A percentile compares a stretch with the other conserved stretches of the same genome.
Evolutionary conservation across 2,888 invertebrate genomes (phyloP).

Genomic region (Cerceris ruficornis): DNA sequence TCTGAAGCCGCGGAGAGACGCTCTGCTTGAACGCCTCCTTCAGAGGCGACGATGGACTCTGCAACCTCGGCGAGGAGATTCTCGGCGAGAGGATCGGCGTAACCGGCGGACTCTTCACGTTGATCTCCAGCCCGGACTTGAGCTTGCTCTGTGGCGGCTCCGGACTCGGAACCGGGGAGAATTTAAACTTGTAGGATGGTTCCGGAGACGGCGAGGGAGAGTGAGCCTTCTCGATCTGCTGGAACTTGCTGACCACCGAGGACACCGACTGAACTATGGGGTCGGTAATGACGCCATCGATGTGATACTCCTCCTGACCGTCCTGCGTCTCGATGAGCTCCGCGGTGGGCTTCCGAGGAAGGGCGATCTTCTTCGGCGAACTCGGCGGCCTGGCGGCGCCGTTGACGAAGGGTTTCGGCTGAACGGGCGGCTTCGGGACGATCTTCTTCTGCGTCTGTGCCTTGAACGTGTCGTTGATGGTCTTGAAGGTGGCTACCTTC

Average conservation of each 20-base stretch:
- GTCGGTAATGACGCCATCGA: conserved; percentile 76
- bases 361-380: conserved; percentile 77
- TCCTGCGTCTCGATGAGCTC: conserved; percentile 72
- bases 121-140: conserved; percentile 68
- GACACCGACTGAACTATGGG: conserved; percentile 78
- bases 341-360: conserved; percentile 67
- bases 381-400: conserved; percentile 71
- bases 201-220: conserved; percentile 77
- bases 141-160: conserved; percentile 69
- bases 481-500: conserved; percentile 86
- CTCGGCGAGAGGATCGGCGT: conserved; percentile 74
- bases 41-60: conserved; percentile 71
- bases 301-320: conserved; percentile 66
- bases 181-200: conserved; percentile 74
- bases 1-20: conserved; percentile 35
- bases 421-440: conserved; percentile 82
- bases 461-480: conserved; percentile 85
- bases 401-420: conserved; percentile 82
- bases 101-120: conserved; percentile 72
- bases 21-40: conserved; percentile 52
- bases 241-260: conserved; percentile 80
- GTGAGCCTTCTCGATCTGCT: conserved; percentile 76
- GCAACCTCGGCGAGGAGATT: conserved; percentile 68
- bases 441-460: conserved; percentile 80
- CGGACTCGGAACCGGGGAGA: conserved; percentile 77